Percentiles rank a stretch among this genome's conserved stretches.
These are phyloP conservation scores for Saxicola maurus DNA, from an alignment of 2,797 vertebrate genomes.

Conservation along the genomic window DNA sequence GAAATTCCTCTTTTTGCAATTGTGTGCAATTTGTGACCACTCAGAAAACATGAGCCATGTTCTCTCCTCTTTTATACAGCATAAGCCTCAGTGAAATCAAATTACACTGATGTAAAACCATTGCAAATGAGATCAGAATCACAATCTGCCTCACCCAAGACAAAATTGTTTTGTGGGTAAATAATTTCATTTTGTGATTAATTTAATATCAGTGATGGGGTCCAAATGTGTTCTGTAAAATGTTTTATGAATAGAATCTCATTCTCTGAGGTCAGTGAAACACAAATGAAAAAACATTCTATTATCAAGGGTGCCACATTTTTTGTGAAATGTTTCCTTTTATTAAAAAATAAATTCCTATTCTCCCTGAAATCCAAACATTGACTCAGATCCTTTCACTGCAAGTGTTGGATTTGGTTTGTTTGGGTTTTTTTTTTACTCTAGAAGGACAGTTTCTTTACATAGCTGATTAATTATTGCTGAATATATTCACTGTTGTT, in stretches of 20 bases:
- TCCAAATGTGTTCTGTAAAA: constrained; percentile 23
- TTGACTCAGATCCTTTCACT: background rate
- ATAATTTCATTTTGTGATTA: constrained; percentile 57
- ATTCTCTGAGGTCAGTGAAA: background rate
- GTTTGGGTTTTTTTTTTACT: rapidly evolving
- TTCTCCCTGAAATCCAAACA: background rate
- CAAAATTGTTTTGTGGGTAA: constrained; percentile 26
- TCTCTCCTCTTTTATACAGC: background rate
- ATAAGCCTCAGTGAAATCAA: constrained; percentile 32
- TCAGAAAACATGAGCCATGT: constrained; percentile 37
- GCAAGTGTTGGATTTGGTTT: background rate
- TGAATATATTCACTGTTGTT: background rate
- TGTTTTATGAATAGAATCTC: constrained; percentile 26
- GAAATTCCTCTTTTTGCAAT: constrained; percentile 35
- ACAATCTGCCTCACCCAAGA: constrained; percentile 34
- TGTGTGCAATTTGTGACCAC: constrained; percentile 29
- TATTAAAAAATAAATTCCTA: background rate
- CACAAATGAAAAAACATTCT: background rate
- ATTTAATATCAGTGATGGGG: constrained; percentile 29
- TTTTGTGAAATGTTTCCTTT: background rate
- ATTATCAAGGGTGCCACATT: background rate
- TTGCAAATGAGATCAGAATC: constrained; percentile 53
- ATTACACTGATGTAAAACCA: constrained; percentile 54
- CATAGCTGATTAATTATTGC: background rate
- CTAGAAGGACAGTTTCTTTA: background rate